Conservation (phyloP, 2,113 vertebrate species). For the Dunckerocampus dactyliophorus region DNA sequence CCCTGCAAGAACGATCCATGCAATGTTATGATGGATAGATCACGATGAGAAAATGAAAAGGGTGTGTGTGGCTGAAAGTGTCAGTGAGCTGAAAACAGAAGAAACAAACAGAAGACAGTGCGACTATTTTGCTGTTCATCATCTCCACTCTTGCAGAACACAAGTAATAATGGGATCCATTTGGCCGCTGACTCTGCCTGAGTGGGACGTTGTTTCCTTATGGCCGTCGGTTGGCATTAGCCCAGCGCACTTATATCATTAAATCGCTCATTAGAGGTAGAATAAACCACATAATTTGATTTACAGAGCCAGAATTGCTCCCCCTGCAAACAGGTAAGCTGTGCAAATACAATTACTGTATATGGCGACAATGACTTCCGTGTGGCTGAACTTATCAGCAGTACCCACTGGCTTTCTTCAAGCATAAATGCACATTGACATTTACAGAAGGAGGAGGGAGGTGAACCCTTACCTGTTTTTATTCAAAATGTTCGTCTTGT, state of each 20-base stretch:
- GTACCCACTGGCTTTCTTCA: conserved; percentile 17
- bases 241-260: conserved; percentile 72
- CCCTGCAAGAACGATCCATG: conserved; percentile 4
- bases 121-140: conserved; percentile 66
- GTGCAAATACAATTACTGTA: conserved; percentile 57
- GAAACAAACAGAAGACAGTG: conserved; percentile 40
- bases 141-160: conserved; percentile 67
- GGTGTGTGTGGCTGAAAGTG: not conserved
- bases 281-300: conserved; percentile 62
- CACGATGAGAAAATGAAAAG: not conserved
- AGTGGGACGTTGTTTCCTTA: conserved; percentile 68
- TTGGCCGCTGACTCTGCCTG: conserved; percentile 61
- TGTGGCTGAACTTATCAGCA: conserved; percentile 45
- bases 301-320: conserved; percentile 44
- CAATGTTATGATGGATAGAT: not conserved
- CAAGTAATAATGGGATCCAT: conserved; percentile 72
- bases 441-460: conserved; percentile 34
- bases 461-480: not conserved
- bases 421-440: conserved; percentile 47
- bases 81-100: conserved; percentile 3
- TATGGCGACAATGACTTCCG: conserved; percentile 52
- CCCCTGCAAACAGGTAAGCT: conserved; percentile 60
- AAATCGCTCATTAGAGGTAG: conserved; percentile 65
- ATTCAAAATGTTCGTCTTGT: conserved; percentile 13
- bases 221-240: conserved; percentile 63